These are phyloP conservation scores for Panurus biarmicus DNA, from an alignment of 2,113 vertebrate genomes.

Conservation along the genomic window DNA sequence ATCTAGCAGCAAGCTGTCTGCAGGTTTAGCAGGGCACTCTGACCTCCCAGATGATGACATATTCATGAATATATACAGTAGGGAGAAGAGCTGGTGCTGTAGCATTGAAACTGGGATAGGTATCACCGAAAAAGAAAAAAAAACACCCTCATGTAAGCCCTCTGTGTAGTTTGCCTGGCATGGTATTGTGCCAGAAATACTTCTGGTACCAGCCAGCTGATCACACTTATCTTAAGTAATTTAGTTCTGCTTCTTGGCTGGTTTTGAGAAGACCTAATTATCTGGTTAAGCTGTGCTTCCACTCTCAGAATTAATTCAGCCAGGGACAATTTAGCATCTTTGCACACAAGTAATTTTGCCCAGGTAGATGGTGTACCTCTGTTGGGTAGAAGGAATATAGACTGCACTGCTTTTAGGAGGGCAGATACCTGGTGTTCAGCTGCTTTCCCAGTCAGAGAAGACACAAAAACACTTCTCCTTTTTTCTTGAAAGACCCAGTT, in stretches of 20 bases:
- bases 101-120: not conserved
- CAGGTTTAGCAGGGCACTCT: not conserved
- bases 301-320: not conserved
- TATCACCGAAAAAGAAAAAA: not conserved
- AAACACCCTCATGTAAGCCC: not conserved
- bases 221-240: not conserved
- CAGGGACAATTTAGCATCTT: not conserved
- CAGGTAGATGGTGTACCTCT: not conserved
- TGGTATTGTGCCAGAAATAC: not conserved
- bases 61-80: not conserved
- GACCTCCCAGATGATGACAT: not conserved
- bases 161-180: not conserved
- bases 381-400: not conserved
- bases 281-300: not conserved
- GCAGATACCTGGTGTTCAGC: not conserved
- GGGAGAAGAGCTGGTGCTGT: not conserved
- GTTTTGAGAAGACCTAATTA: not conserved
- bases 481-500: not conserved
- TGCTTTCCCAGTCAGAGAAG: not conserved
- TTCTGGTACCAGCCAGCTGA: not conserved
- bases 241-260: not conserved
- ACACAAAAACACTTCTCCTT: not conserved
- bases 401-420: not conserved
- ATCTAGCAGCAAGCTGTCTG: not conserved
- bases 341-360: not conserved